A percentile compares a stretch with the other conserved stretches of the same genome.
Evolutionary conservation across 2,113 vertebrate species (phyloP).

Genomic region (Strigops habroptila): DNA sequence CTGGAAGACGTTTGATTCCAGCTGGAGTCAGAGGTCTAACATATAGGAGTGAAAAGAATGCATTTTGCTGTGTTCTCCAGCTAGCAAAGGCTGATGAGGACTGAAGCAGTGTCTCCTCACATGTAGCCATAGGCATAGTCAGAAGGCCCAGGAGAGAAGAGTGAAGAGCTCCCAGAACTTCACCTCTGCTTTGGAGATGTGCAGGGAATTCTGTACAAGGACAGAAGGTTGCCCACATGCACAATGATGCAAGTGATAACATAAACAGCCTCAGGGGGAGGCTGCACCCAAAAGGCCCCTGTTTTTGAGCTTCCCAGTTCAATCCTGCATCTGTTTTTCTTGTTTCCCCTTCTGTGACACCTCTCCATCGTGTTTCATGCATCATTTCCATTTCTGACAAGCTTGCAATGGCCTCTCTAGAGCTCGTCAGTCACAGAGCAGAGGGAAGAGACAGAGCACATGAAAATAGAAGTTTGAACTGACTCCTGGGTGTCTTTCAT

Average conservation of each 20-base stretch:
- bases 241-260: neutral
- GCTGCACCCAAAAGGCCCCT: neutral
- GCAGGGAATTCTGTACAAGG: neutral
- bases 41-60: fast-evolving
- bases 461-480: fast-evolving
- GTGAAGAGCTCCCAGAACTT: neutral
- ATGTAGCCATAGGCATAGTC: fast-evolving
- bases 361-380: neutral
- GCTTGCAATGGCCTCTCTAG: neutral
- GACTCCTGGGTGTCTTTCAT: neutral
- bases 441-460: neutral
- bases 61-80: neutral
- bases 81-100: neutral
- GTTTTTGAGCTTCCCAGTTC: neutral
- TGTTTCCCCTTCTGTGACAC: neutral
- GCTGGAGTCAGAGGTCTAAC: neutral
- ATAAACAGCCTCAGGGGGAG: neutral
- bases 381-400: neutral
- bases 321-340: neutral
- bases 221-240: fast-evolving
- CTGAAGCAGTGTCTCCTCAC: neutral
- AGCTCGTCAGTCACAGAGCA: fast-evolving
- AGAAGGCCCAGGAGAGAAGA: neutral
- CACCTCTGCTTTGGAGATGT: neutral
- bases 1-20: neutral